Conservation (phyloP, 2,113 vertebrate species). For the Zosterops japonicus region DNA sequence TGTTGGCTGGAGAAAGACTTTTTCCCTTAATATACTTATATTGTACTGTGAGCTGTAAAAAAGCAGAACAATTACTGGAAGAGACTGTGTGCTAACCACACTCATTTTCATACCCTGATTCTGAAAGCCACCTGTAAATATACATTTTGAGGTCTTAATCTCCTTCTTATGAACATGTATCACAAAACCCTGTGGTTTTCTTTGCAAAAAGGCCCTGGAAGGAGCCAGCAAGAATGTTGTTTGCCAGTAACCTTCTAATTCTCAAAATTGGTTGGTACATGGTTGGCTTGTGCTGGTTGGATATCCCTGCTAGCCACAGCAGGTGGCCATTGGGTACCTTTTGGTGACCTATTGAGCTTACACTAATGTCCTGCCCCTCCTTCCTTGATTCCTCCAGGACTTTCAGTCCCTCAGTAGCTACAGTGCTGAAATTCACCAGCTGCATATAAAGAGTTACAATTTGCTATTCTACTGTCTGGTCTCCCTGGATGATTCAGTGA, state of each 20-base stretch:
- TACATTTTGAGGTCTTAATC: neutral
- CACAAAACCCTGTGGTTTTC: neutral
- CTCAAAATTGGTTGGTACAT: neutral
- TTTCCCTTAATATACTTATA: neutral
- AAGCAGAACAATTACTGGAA: neutral
- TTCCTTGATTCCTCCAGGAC: neutral
- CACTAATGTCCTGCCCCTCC: fast-evolving
- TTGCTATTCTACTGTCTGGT: neutral
- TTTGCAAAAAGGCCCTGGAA: neutral
- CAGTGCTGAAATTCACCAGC: neutral
- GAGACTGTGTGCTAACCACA: neutral
- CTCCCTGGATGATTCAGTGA: neutral
- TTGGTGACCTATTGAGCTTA: neutral
- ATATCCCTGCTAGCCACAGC: neutral
- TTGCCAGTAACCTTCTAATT: neutral
- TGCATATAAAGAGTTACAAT: neutral
- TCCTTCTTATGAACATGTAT: neutral
- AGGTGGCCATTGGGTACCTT: fast-evolving
- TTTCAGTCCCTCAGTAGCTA: neutral
- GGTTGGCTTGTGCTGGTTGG: neutral
- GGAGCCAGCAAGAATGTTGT: neutral
- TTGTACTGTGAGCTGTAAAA: neutral
- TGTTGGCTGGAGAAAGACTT: neutral
- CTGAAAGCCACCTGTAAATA: neutral
- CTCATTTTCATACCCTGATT: neutral